Percentiles rank a stretch among this genome's conserved stretches.
Evolutionary conservation across 2,888 invertebrate species (phyloP).

Genomic region (Sycophila texana): DNA sequence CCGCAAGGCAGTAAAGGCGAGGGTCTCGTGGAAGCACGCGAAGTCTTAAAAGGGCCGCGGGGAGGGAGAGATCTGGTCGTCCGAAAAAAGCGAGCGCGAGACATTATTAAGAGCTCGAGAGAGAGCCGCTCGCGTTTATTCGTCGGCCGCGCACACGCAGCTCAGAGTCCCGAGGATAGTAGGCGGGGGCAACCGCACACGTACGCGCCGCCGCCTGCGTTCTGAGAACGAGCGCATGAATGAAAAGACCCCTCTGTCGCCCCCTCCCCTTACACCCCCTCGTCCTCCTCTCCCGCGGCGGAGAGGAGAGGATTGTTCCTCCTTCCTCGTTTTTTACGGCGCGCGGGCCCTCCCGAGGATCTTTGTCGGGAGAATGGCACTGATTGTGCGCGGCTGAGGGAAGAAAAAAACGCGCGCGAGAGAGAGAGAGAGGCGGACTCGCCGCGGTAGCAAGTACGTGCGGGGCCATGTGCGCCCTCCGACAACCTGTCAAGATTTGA

Average conservation of each 20-base stretch:
- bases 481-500: conserved; percentile 62
- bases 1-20: neutral
- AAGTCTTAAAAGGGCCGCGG: neutral
- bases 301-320: conserved; percentile 65
- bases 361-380: conserved; percentile 44
- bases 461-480: conserved; percentile 33
- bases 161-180: neutral
- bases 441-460: conserved; percentile 10
- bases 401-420: neutral
- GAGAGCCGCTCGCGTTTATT: conserved; percentile 45
- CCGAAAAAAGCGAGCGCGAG: neutral
- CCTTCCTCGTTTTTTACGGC: conserved; percentile 39
- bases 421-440: conserved; percentile 20
- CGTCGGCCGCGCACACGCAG: conserved; percentile 32
- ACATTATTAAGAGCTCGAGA: conserved; percentile 5
- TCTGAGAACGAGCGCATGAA: conserved; percentile 71
- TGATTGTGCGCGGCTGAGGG: conserved; percentile 38
- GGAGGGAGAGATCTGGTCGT: neutral
- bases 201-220: conserved; percentile 54
- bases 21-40: no score
- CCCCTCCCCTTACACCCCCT: conserved; percentile 49
- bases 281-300: conserved; percentile 44
- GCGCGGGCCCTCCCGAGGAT: neutral
- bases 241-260: conserved; percentile 70
- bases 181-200: conserved; percentile 39